Evolutionary conservation across 2,113 vertebrate species (phyloP).

Genomic region (Myrmecophaga tridactyla): DNA sequence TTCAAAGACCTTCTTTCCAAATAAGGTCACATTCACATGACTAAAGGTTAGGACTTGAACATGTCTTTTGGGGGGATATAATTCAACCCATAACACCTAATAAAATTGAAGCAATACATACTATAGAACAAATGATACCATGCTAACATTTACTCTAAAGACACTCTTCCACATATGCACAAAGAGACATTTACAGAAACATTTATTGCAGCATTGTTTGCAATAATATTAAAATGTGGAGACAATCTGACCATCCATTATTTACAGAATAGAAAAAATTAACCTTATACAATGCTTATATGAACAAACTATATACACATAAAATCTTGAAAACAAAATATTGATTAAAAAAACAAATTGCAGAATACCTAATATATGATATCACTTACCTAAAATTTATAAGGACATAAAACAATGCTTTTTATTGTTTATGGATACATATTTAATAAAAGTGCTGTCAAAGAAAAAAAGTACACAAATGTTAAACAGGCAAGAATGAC

Average conservation of each 20-base stretch:
- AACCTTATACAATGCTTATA: background rate
- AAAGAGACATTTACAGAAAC: background rate
- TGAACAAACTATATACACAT: background rate
- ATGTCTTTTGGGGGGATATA: too few species aligned
- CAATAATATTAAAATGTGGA: background rate
- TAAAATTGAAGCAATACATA: too few species aligned
- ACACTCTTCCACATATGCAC: background rate
- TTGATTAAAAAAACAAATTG: background rate
- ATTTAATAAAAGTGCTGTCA: background rate
- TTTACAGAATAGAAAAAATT: background rate
- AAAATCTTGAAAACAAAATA: background rate
- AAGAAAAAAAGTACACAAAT: too few species aligned
- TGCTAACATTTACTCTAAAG: background rate
- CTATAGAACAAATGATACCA: background rate
- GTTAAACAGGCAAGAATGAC: too few species aligned
- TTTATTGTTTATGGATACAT: background rate
- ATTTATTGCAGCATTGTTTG: background rate
- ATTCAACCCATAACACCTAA: too few species aligned
- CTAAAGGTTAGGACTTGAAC: too few species aligned
- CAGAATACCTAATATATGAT: background rate
- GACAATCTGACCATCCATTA: too few species aligned
- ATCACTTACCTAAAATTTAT: background rate
- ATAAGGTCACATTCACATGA: too few species aligned
- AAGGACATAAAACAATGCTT: background rate
- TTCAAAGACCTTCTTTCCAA: too few species aligned